These are phyloP conservation scores for Abramis brama DNA, from an alignment of 2,113 vertebrate species.

Conservation along the genomic window DNA sequence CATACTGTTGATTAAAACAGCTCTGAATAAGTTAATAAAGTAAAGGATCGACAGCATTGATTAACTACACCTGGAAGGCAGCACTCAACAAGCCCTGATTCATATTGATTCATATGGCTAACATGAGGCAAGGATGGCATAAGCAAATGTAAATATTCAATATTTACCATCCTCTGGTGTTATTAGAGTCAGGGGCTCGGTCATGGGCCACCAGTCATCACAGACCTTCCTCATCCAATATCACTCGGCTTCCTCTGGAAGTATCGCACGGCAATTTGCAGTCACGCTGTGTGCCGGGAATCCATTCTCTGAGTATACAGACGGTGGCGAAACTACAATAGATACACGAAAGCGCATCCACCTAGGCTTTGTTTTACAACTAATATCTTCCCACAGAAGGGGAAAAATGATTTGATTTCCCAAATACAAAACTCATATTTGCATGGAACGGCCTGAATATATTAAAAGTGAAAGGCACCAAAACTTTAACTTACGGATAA, in stretches of 20 bases:
- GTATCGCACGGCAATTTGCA: constrained; percentile 63
- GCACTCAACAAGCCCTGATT: constrained; percentile 61
- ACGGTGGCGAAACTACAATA: constrained; percentile 54
- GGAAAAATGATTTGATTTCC: constrained; percentile 14
- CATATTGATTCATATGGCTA: constrained; percentile 74
- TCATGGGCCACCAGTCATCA: constrained; percentile 64
- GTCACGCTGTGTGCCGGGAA: constrained; percentile 61
- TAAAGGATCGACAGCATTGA: constrained; percentile 68
- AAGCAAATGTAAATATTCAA: constrained; percentile 83
- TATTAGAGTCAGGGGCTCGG: constrained; percentile 74
- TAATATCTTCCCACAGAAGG: constrained; percentile 48
- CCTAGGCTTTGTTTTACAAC: constrained; percentile 51
- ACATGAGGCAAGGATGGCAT: constrained; percentile 67
- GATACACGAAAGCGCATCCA: constrained; percentile 48
- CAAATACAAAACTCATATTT: constrained; percentile 28
- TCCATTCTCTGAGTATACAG: constrained; percentile 60
- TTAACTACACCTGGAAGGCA: constrained; percentile 57
- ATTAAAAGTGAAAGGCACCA: constrained; percentile 59
- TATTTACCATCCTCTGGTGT: constrained; percentile 78
- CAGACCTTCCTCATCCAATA: constrained; percentile 66
- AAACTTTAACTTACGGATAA: constrained; percentile 85
- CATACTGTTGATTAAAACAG: constrained; percentile 47
- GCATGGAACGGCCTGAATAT: neutral
- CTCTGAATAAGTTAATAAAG: constrained; percentile 71
- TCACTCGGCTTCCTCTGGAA: constrained; percentile 61